phyloP scores from a whole-genome alignment of 2,888 invertebrate species.

The Pristionchus entomophagus region DNA sequence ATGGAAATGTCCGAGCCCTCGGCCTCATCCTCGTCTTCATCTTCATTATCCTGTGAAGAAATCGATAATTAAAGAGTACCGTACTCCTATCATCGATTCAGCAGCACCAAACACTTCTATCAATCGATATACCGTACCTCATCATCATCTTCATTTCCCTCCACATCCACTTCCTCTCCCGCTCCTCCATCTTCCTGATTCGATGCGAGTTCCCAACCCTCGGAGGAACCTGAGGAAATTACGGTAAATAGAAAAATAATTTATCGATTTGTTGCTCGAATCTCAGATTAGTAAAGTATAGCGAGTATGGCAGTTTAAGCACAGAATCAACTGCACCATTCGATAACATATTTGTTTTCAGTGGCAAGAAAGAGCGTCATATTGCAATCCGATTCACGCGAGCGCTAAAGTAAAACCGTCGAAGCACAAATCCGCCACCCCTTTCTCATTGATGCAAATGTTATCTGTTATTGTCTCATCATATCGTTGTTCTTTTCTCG shows the following conservation, averaged over 20 bases:
- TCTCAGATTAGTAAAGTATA: not conserved
- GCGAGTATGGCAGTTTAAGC: no score
- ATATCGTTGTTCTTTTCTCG: no score
- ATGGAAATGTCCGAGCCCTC: constrained; percentile 28
- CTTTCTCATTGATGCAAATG: no score
- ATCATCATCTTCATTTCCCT: constrained; percentile 49
- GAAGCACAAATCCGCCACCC: not conserved
- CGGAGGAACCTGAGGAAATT: not conserved
- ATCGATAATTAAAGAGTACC: not conserved
- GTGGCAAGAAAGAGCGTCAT: no score
- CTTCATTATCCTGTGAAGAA: constrained; percentile 34
- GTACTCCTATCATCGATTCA: not conserved
- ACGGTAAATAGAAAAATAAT: not conserved
- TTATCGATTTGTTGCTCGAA: not conserved
- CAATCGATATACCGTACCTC: constrained; percentile 47
- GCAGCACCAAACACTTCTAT: no score
- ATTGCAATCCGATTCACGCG: no score
- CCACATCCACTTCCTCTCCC: constrained; percentile 50
- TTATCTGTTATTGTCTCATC: no score
- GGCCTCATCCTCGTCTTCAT: constrained; percentile 43
- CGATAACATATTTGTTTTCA: no score
- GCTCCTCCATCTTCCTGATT: constrained; percentile 32
- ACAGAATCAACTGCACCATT: no score
- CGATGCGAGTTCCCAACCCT: constrained; percentile 39
- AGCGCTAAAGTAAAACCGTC: no score